Conservation (phyloP, 2,888 invertebrate genomes). For the Theretra japonica region DNA sequence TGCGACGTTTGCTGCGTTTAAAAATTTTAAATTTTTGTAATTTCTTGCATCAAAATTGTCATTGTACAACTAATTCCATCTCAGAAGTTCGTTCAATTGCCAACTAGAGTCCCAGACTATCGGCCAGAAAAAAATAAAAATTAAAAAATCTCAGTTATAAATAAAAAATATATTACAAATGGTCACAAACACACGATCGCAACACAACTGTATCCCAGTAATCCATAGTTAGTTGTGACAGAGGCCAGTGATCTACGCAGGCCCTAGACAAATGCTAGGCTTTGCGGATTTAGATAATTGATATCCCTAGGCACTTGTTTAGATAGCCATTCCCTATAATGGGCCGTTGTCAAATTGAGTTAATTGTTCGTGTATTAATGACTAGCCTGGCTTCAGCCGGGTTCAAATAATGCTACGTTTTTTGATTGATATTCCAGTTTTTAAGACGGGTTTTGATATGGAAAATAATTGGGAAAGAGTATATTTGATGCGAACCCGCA, state of each 20-base stretch:
- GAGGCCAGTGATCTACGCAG: not conserved
- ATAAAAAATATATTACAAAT: not conserved
- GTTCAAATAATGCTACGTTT: too few species aligned
- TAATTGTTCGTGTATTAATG: not conserved
- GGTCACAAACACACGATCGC: not conserved
- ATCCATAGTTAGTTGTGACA: not conserved
- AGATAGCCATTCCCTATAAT: not conserved
- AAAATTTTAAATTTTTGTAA: too few species aligned
- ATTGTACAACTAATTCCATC: too few species aligned
- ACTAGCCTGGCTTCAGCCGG: too few species aligned
- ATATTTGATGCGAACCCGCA: too few species aligned
- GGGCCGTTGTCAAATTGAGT: not conserved
- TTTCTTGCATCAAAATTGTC: too few species aligned
- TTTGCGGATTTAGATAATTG: constrained; percentile 3
- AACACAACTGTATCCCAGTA: not conserved
- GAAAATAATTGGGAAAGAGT: too few species aligned
- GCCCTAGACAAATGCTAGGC: constrained; percentile 11
- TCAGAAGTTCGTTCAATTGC: too few species aligned
- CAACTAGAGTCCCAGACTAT: too few species aligned
- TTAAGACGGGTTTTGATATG: too few species aligned
- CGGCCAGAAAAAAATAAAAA: not conserved
- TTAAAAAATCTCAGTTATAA: not conserved
- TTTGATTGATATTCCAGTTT: too few species aligned
- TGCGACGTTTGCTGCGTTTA: too few species aligned
- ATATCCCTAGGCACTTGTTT: constrained; percentile 11